Percentiles rank a stretch among this genome's conserved stretches.
Conservation (phyloP, 2,888 invertebrate genomes). For the Eucera pruinosa region DNA sequence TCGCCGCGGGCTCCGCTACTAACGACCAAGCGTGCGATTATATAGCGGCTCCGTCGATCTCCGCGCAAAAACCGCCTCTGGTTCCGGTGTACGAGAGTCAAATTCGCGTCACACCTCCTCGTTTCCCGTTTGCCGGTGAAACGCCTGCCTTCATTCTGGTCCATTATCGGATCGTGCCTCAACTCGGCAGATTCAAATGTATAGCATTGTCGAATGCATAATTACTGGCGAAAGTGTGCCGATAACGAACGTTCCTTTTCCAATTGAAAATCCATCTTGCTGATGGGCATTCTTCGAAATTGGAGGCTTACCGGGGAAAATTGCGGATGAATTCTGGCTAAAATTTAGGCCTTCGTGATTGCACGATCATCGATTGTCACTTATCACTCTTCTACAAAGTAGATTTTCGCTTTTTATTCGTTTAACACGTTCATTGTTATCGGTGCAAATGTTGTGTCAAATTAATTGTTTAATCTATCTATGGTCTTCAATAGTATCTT, state of each 20-base stretch:
- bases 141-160: slow-evolving; percentile 11
- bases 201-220: slow-evolving; percentile 23
- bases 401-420: too few species aligned
- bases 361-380: background rate
- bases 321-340: background rate
- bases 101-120: slow-evolving; percentile 50
- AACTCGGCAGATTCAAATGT: slow-evolving; percentile 5
- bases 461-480: too few species aligned
- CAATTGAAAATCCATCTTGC: slow-evolving; percentile 5
- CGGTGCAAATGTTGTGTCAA: too few species aligned
- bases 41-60: slow-evolving; percentile 70
- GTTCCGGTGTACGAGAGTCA: slow-evolving; percentile 67
- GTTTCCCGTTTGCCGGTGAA: slow-evolving; percentile 43
- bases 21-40: slow-evolving; percentile 77
- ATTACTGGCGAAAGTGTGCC: slow-evolving; percentile 28
- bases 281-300: background rate
- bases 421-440: too few species aligned
- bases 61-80: slow-evolving; percentile 72
- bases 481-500: too few species aligned
- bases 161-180: slow-evolving; percentile 43
- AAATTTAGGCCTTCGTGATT: slow-evolving; percentile 11
- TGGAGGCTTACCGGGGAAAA: background rate
- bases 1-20: slow-evolving; percentile 75
- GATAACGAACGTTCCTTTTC: slow-evolving; percentile 23
- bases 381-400: too few species aligned